These are phyloP conservation scores for Darevskia mixta DNA, from an alignment of 2,797 vertebrate genomes.

Conservation along the genomic window DNA sequence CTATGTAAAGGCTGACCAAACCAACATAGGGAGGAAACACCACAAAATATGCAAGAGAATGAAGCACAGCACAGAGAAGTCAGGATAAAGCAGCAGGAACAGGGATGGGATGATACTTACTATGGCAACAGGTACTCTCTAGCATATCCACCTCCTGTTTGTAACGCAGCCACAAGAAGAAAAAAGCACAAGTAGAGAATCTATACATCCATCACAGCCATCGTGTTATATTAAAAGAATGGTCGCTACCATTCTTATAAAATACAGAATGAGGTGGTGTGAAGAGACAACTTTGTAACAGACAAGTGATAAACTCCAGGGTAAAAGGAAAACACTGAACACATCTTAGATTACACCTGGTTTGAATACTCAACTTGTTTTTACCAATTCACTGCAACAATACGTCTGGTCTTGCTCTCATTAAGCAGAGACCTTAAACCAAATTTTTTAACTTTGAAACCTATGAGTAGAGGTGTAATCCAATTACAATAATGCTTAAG, in stretches of 20 bases:
- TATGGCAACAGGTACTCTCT: slow-evolving; percentile 99
- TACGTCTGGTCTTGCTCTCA: slow-evolving; percentile 21
- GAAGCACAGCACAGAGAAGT: slow-evolving; percentile 83
- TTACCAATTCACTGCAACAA: slow-evolving; percentile 11
- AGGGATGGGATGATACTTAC: slow-evolving; percentile 91
- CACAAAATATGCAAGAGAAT: slow-evolving; percentile 73
- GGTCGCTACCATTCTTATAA: slow-evolving; percentile 87
- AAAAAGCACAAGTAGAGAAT: slow-evolving; percentile 99
- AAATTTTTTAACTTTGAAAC: slow-evolving; percentile 9
- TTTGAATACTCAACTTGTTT: slow-evolving; percentile 3
- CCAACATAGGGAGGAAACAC: slow-evolving; percentile 58
- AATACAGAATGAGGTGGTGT: slow-evolving; percentile 85
- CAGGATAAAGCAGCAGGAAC: slow-evolving; percentile 65
- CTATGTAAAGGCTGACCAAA: slow-evolving; percentile 46
- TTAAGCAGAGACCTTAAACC: background rate
- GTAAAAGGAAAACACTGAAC: slow-evolving; percentile 70
- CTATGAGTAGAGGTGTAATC: slow-evolving; percentile 82
- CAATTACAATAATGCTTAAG: slow-evolving; percentile 88
- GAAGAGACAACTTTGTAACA: slow-evolving; percentile 79
- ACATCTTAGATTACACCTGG: slow-evolving; percentile 87
- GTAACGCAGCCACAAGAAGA: slow-evolving; percentile 97
- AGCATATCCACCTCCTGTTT: slow-evolving; percentile 98
- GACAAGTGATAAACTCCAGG: slow-evolving; percentile 78
- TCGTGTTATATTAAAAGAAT: slow-evolving; percentile 87
- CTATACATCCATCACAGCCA: slow-evolving; percentile 97